These are phyloP conservation scores for Drosophila pseudotalamancana DNA, from an alignment of 2,888 invertebrate species.

Conservation along the genomic window DNA sequence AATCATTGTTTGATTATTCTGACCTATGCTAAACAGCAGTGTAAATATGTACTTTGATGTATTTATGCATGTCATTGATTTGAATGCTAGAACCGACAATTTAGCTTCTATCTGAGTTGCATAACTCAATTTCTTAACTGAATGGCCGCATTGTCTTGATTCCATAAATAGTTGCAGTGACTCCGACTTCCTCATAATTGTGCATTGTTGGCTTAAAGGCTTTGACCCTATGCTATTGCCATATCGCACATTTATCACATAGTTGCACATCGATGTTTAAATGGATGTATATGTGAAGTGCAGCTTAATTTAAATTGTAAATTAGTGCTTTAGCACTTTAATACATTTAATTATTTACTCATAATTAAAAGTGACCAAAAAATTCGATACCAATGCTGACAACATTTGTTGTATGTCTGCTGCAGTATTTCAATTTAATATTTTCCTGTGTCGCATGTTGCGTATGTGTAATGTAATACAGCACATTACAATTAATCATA, in stretches of 20 bases:
- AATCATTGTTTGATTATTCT: no score
- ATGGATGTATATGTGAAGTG: slow-evolving; percentile 7
- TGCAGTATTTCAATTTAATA: slow-evolving; percentile 35
- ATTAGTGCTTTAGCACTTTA: slow-evolving; percentile 7
- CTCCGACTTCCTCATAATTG: no score
- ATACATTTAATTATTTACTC: slow-evolving; percentile 21
- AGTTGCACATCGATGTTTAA: background rate
- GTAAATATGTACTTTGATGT: no score
- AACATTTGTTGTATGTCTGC: slow-evolving; percentile 32
- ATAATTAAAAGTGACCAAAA: slow-evolving; percentile 42
- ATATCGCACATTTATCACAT: background rate
- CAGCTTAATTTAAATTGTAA: slow-evolving; percentile 21
- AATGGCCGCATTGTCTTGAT: no score
- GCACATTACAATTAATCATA: slow-evolving; percentile 75
- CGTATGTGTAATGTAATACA: slow-evolving; percentile 60
- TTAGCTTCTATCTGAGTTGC: no score
- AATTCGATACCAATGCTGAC: slow-evolving; percentile 3
- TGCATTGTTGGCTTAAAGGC: background rate
- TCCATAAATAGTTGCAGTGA: no score
- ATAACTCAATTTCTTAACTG: no score
- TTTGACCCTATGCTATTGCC: background rate
- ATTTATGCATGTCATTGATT: no score
- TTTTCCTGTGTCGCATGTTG: slow-evolving; percentile 16
- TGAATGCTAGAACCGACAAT: no score
- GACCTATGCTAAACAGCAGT: no score